Percentiles rank a stretch among this genome's conserved stretches.
Conservation (phyloP, 2,888 invertebrate genomes). For the Perdita meconis region DNA sequence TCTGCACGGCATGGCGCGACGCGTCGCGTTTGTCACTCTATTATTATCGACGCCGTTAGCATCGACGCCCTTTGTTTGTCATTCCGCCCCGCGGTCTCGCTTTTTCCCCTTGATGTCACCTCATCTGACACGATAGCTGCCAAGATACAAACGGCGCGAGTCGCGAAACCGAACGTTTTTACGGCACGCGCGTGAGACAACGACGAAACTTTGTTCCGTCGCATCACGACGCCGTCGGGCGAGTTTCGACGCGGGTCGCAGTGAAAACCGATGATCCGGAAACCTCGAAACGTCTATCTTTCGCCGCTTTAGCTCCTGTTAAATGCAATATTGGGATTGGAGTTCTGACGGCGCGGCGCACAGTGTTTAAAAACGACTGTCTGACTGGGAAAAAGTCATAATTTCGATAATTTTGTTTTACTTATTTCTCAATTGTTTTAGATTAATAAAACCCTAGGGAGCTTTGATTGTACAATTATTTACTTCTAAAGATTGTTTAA, state of each 20-base stretch:
- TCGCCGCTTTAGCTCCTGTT: background rate
- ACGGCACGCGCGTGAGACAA: background rate
- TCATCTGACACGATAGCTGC: background rate
- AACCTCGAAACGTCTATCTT: background rate
- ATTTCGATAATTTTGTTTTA: no score
- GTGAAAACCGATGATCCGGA: background rate
- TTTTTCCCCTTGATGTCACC: slow-evolving; percentile 23
- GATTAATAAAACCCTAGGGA: no score
- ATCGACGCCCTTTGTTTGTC: slow-evolving; percentile 1
- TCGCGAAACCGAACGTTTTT: slow-evolving; percentile 4
- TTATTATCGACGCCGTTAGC: slow-evolving; percentile 49
- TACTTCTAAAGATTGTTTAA: no score
- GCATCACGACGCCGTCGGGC: background rate
- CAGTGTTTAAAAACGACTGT: no score
- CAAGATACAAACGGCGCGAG: background rate
- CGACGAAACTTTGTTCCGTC: background rate
- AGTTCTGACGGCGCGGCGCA: background rate
- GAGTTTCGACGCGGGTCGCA: background rate
- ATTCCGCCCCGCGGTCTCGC: background rate
- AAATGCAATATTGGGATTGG: background rate
- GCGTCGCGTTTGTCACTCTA: slow-evolving; percentile 31
- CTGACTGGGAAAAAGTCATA: no score
- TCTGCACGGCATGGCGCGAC: no score
- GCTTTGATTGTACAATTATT: no score
- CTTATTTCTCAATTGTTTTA: no score